Conservation (phyloP, 35 echinoderm and acorn worm species). For the Ophioderma brevispina region DNA sequence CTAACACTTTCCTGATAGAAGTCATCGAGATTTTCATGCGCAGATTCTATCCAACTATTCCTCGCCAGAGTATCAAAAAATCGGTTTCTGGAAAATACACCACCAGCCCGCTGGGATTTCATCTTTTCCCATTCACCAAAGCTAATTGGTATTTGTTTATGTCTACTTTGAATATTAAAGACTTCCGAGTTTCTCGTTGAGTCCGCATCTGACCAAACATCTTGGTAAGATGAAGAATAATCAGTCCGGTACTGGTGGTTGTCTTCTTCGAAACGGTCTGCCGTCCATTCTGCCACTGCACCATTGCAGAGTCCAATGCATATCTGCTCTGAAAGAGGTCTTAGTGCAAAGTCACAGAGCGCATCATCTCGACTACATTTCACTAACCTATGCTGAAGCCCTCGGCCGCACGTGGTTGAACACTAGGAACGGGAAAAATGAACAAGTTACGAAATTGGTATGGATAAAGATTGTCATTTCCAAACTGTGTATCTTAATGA, state of each 20-base stretch:
- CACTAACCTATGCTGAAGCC: not conserved
- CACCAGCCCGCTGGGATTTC: not conserved
- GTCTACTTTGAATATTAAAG: not conserved
- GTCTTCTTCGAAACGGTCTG: not conserved
- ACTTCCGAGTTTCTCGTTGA: not conserved
- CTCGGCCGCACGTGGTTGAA: constrained; percentile 8
- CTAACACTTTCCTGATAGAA: not conserved
- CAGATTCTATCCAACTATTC: not conserved
- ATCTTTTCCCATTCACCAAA: constrained; percentile 56
- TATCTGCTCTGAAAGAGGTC: not conserved
- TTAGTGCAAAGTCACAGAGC: not conserved
- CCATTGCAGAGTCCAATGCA: not conserved
- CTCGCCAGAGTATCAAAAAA: not conserved
- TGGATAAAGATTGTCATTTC: too few relatives aligned
- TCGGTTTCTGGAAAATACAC: not conserved
- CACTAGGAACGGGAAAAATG: not conserved
- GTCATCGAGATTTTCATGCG: not conserved
- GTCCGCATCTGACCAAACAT: not conserved
- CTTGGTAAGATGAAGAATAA: not conserved
- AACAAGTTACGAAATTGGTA: not conserved
- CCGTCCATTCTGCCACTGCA: not conserved
- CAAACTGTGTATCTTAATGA: too few relatives aligned
- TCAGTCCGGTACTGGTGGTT: not conserved
- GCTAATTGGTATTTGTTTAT: constrained; percentile 37
- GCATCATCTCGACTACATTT: not conserved